Evolutionary conservation across 2,113 vertebrate genomes (phyloP), one percentile per base, ranked within the genome.

Genomic region (Scortum barcoo): DNA sequence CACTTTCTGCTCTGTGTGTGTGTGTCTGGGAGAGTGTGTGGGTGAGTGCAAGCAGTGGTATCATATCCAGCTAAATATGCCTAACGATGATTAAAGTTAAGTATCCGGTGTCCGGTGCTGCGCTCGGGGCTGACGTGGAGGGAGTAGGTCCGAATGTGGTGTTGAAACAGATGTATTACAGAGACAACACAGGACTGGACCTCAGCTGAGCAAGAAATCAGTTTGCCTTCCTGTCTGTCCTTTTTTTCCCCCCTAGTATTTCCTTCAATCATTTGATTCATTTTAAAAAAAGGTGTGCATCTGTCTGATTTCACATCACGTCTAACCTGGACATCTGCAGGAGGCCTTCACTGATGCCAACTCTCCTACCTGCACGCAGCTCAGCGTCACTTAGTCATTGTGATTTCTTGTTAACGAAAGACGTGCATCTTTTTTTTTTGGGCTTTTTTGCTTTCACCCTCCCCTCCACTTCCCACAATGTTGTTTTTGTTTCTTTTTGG

Each of bases 401-500:
- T 85, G 78, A 91, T 91, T 93, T 91, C 94, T 94, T 91, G 94
- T 88, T 95, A 95, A 90, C 83, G 89, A 86, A 93, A 96, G 94
- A 94, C 90, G 92, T 94, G 75, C 51, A 33, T 7, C 58, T 38
- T 75, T 81, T 84, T 82, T 60, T 61, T 65, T 70, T n/a, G n/a
- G n/a, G n/a, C 58, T 38, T 75, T 81, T 84, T 82, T 60, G 56
- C 61, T 70, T 62, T 72, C 66, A 36, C 83, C 80, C 85, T 58
- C 58, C 93, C 94, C 95, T 90, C 77, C 62, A 46, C 86, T 95
- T 96, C 95, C 94, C 95, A 98, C 97, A 98, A 96, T 96, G 96
- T 97, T 98, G 97, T 97, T 98, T 98, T 97, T 99, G 97, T 98
- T 98, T 98, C 97, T 97, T 98, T 96, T 97, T 96, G 95, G 96